A percentile compares a stretch with the other conserved stretches of the same genome.
Evolutionary conservation across 2,113 vertebrate genomes (phyloP).

Genomic region (Calyptomena viridis): DNA sequence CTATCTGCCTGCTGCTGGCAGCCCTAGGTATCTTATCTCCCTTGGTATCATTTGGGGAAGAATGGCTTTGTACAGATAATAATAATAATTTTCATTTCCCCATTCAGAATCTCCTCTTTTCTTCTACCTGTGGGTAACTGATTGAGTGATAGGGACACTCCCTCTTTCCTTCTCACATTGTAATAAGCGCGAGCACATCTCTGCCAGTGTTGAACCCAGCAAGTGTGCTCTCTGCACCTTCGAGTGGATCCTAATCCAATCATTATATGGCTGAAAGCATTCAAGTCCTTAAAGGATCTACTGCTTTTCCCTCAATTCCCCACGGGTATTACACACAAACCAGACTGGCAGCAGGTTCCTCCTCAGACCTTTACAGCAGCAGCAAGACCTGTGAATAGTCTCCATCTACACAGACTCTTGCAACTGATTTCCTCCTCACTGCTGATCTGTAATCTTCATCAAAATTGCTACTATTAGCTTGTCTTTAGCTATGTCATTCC

Average conservation of each 20-base stretch:
- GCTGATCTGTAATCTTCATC: background rate
- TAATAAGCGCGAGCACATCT: constrained; percentile 30
- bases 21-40: background rate
- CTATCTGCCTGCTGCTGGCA: background rate
- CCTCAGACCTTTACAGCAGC: background rate
- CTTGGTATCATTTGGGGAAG: background rate
- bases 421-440: background rate
- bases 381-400: background rate
- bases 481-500: background rate
- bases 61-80: constrained; percentile 6
- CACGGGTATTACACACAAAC: background rate
- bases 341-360: background rate
- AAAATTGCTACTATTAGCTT: background rate
- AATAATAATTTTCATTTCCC: background rate
- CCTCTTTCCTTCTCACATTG: background rate
- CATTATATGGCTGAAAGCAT: constrained; percentile 27
- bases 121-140: background rate
- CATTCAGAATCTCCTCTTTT: constrained; percentile 5
- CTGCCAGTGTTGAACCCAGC: background rate
- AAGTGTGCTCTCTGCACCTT: constrained; percentile 15
- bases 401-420: background rate
- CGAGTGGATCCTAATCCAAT: constrained; percentile 49
- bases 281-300: constrained; percentile 6
- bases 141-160: background rate
- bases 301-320: background rate